These are phyloP conservation scores for Aspidoscelis tigris DNA, from an alignment of 2,113 vertebrate genomes.

Conservation along the genomic window DNA sequence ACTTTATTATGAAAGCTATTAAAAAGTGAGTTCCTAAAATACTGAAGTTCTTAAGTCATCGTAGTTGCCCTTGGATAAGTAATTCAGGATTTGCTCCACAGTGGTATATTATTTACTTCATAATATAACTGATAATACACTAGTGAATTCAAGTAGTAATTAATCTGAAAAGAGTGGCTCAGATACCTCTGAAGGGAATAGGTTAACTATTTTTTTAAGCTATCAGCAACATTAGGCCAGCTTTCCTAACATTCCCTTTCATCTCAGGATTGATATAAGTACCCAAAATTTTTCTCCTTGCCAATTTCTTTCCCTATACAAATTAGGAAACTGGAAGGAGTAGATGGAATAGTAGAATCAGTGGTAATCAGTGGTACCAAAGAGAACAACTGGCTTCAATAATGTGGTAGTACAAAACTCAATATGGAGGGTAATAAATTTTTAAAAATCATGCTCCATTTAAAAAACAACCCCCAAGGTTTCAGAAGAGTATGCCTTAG, in stretches of 20 bases:
- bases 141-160: constrained; percentile 49
- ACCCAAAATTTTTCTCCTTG: not conserved
- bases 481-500: not conserved
- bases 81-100: constrained; percentile 58
- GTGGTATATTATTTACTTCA: constrained; percentile 65
- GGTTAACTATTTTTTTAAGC: constrained; percentile 10
- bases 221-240: constrained; percentile 22
- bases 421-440: not conserved
- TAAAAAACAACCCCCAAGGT: not conserved
- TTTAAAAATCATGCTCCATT: not conserved
- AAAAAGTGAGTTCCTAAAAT: constrained; percentile 58
- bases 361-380: not conserved
- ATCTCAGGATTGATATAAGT: not conserved
- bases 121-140: constrained; percentile 56
- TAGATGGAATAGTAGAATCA: not conserved
- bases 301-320: not conserved
- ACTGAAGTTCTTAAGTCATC: constrained; percentile 59
- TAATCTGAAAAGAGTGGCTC: constrained; percentile 26
- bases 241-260: constrained; percentile 20
- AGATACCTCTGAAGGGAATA: constrained; percentile 26
- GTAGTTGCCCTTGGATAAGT: constrained; percentile 67
- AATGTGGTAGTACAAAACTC: not conserved
- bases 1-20: constrained; percentile 39
- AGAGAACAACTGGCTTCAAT: not conserved
- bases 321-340: not conserved